Evolutionary conservation across 2,113 vertebrate species (phyloP).

Genomic region (Thryonomys swinderianus): DNA sequence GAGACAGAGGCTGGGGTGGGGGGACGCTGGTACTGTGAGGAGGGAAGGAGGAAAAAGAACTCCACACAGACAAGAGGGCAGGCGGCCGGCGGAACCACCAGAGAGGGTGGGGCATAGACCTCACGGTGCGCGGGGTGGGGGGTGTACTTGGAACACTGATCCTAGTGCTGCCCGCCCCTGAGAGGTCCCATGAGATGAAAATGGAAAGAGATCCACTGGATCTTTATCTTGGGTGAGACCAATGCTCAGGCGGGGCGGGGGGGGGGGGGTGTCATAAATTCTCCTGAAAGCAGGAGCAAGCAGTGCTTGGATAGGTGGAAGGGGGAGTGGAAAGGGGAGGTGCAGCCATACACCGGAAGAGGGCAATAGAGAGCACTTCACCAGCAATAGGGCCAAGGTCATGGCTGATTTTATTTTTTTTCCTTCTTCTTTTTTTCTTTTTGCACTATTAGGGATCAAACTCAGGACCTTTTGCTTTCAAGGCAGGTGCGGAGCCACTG

Average conservation of each 20-base stretch:
- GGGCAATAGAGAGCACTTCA: neutral
- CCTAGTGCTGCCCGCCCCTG: accelerated
- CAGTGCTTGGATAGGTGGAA: neutral
- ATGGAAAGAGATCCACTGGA: neutral
- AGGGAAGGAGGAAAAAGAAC: neutral
- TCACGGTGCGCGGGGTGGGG: neutral
- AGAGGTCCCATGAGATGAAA: neutral
- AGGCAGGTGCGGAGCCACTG: too few relatives aligned
- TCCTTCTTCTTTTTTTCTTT: too few relatives aligned
- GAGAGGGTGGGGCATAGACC: neutral
- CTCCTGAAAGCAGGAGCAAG: neutral
- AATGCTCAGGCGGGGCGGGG: too few relatives aligned
- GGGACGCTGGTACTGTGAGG: neutral
- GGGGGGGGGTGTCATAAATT: neutral
- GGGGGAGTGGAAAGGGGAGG: neutral
- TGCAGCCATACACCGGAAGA: constrained; percentile 23
- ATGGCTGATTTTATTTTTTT: neutral
- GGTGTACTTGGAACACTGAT: neutral
- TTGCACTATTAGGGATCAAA: too few relatives aligned
- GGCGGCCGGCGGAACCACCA: neutral
- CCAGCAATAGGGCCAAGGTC: accelerated
- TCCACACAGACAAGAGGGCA: neutral
- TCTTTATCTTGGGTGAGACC: neutral
- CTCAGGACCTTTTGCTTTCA: too few relatives aligned
- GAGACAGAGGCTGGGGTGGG: accelerated